Evolutionary conservation across 1,140 invertebrate species (phyloP), one percentile per base, ranked within the genome.

Genomic region (Rhopalosiphum maidis): DNA sequence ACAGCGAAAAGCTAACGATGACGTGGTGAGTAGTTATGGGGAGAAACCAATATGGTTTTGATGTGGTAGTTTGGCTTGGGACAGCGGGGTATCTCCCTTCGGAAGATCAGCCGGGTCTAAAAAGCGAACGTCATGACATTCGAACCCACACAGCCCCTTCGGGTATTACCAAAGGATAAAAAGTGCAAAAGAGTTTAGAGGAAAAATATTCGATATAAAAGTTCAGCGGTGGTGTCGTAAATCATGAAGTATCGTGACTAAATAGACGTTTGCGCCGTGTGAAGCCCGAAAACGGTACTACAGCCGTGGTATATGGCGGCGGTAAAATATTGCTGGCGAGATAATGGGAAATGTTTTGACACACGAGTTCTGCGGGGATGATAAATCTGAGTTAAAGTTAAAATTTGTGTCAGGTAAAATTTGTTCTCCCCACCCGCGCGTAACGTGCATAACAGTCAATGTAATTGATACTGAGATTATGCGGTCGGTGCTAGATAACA

Each of bases 301-400:
- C 11, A 30, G 9, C 35, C 37, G 83, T 0, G 3, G 82, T 83
- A 11, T 85, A 60, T 46, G 7, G 90, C 41, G 41, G 35, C 2
- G 46, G 91, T 92, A 92, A 92, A 92, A 92, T 92, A 92, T 83
- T 60, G 91, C 77, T 25, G 91, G 82, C 77, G 91, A 92, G 91
- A 92, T 92, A 92, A 92, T 92, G 91, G 91, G 43, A 92, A 92
- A 92, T 92, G 77, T 92, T 92, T 92, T 92, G 91, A 92, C 90
- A 83, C 60, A 9, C 91, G 77, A 85, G 82, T 51, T 83, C 15
- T 37, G 82, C 4, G 41, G 8, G 54, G 46, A 54, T 83, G 91
- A 92, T 85, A 92, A 92, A 92, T 92, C 91, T 41, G 91, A 92
- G 77, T 85, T 92, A 41, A 41, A 55, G 88, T 90, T 35, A 51